Evolutionary conservation across 1,140 invertebrate genomes (phyloP).

Genomic region (Acyrthosiphon pisum): DNA sequence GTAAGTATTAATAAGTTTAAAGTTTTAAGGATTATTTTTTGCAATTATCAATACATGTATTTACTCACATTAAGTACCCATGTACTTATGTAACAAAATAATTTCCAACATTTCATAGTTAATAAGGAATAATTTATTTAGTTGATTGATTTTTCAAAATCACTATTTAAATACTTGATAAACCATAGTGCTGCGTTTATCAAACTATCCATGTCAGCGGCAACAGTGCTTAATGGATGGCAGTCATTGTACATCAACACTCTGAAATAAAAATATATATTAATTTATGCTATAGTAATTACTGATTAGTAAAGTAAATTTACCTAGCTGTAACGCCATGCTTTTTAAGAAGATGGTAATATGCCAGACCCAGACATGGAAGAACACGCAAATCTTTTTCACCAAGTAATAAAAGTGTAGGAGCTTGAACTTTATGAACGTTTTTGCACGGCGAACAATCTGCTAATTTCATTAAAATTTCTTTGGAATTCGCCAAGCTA

Average conservation of each 20-base stretch:
- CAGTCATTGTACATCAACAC: constrained; percentile 77
- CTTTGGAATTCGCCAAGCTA: constrained; percentile 36
- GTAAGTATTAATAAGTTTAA: too few species aligned
- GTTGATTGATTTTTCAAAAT: constrained; percentile 9
- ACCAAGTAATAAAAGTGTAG: constrained; percentile 82
- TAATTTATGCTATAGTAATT: not conserved
- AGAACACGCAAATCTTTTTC: constrained; percentile 84
- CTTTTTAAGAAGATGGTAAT: constrained; percentile 72
- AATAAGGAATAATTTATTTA: not conserved
- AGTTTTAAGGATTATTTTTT: too few species aligned
- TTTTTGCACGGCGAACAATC: constrained; percentile 72
- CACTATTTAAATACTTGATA: constrained; percentile 63
- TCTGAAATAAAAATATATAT: constrained; percentile 64
- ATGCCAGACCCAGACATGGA: constrained; percentile 74
- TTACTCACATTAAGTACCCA: too few species aligned
- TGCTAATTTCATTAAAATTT: constrained; percentile 68
- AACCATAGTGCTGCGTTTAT: constrained; percentile 76
- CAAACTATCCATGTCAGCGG: constrained; percentile 73
- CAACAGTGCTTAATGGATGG: constrained; percentile 71
- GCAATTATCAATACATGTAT: too few species aligned
- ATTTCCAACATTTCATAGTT: not conserved
- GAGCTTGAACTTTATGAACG: constrained; percentile 75
- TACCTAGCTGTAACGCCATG: constrained; percentile 71
- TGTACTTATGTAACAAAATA: too few species aligned
- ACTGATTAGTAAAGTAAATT: constrained; percentile 21